Evolutionary conservation across 2,797 vertebrate genomes (phyloP), one percentile per base, ranked within the genome.

Genomic region (Takifugu ocellatus): DNA sequence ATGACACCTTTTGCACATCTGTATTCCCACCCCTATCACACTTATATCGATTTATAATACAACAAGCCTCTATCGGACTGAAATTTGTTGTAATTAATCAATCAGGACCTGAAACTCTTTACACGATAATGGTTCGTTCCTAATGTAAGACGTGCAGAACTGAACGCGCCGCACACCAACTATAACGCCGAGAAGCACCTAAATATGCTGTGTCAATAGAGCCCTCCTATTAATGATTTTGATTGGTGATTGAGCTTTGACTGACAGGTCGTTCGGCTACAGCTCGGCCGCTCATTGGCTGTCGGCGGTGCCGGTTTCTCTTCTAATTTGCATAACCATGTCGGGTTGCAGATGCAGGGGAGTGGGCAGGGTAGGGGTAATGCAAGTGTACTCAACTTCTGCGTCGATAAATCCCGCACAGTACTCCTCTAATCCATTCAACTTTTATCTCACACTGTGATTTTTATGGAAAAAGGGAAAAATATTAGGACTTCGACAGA

Each of bases 101-200:
- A 0, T 2, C 10, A 31, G 51, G 31, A 6, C 14, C 47, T 54
- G 59, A 84, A 80, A 67, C 49, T n/a, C 73, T 66, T 44, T 52
- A 71, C 71, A 36, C 25, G 33, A 59, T 68, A 92, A 92, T 94
- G 90, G 94, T 94, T 93, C 80, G 68, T 87, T 92, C 94, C 92
- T 86, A 87, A 92, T 92, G 91, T 93, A 92, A 87, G 95, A 98
- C 96, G 96, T 97, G 96, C 96, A 92, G 88, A 96, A 95, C 79
- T 83, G 94, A 97, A 97, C 96, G 95, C 94, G 84, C 95, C 92
- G 90, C 93, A 92, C 93, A 93, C 92, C 92, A 89, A 90, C 88
- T 90, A 85, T 84, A 90, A 88, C 83, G 79, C 83, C 43, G 31
- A 51, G 51, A 70, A 21, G 67, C 84, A 75, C 69, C 63, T 8